Evolutionary conservation across 2,797 vertebrate genomes (phyloP).

Genomic region (Knipowitschia caucasica): DNA sequence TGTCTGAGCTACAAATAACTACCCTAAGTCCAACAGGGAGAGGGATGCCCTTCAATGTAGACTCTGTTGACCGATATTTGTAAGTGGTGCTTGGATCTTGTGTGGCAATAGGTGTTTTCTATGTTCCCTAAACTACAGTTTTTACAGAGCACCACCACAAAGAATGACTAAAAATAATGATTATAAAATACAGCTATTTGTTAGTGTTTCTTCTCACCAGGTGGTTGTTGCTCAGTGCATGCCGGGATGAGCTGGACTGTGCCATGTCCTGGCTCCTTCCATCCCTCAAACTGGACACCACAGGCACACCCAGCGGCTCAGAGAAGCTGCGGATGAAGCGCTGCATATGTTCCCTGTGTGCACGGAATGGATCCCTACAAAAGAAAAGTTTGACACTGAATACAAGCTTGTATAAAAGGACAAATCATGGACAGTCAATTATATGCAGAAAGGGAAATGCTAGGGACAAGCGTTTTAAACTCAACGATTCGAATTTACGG

Average conservation of each 20-base stretch:
- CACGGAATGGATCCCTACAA: conserved; percentile 83
- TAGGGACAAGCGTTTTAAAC: too few relatives aligned
- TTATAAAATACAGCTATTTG: too few relatives aligned
- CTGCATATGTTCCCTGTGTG: conserved; percentile 82
- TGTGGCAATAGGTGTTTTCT: background rate
- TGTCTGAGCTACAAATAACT: conserved; percentile 64
- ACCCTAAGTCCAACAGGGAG: conserved; percentile 55
- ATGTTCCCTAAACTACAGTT: too few relatives aligned
- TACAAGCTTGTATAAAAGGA: too few relatives aligned
- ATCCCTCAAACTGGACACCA: conserved; percentile 73
- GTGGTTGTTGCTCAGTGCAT: conserved; percentile 55
- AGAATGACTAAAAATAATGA: too few relatives aligned
- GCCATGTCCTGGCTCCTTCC: conserved; percentile 41
- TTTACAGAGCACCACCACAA: background rate
- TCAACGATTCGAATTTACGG: too few relatives aligned
- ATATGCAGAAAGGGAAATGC: too few relatives aligned
- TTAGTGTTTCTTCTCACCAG: conserved; percentile 72
- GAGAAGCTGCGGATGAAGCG: conserved; percentile 87
- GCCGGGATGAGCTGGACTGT: conserved; percentile 44
- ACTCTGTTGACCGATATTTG: conserved; percentile 52
- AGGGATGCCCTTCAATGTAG: conserved; percentile 56
- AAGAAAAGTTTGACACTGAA: too few relatives aligned
- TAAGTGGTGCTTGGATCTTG: conserved; percentile 44
- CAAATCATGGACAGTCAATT: too few relatives aligned
- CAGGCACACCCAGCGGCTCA: conserved; percentile 78